Percentiles rank a stretch among this genome's conserved stretches.
phyloP scores from a whole-genome alignment of 2,797 vertebrate genomes.

The Labroides dimidiatus region DNA sequence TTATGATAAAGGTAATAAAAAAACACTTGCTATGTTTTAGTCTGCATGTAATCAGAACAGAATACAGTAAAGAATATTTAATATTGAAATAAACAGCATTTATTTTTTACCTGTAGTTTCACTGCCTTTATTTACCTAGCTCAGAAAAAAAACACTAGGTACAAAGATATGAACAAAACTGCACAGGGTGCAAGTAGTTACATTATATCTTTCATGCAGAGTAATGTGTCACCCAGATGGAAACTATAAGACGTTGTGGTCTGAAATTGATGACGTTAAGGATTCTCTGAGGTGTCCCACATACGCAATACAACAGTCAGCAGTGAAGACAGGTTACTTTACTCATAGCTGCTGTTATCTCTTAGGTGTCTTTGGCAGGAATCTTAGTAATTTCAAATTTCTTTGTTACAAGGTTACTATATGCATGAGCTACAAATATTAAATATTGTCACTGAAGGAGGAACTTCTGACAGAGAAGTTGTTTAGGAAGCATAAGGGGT shows the following conservation, averaged over 20 bases:
- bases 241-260: constrained; percentile 50
- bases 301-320: constrained; percentile 13
- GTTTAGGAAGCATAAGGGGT: neutral
- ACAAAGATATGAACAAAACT: neutral
- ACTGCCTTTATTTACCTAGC: neutral
- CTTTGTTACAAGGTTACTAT: neutral
- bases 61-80: no score
- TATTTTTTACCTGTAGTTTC: no score
- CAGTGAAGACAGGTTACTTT: neutral
- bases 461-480: constrained; percentile 17
- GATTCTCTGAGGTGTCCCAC: constrained; percentile 38
- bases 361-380: neutral
- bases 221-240: constrained; percentile 9
- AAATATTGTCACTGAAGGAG: neutral
- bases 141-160: neutral
- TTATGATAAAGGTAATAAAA: no score
- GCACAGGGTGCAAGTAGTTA: neutral
- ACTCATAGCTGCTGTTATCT: neutral
- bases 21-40: no score
- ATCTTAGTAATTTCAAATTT: neutral
- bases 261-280: constrained; percentile 43
- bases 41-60: no score
- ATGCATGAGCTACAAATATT: no score
- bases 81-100: no score
- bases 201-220: neutral